Conservation (phyloP, 2,113 vertebrate species). For the Coryphaenoides rupestris region DNA sequence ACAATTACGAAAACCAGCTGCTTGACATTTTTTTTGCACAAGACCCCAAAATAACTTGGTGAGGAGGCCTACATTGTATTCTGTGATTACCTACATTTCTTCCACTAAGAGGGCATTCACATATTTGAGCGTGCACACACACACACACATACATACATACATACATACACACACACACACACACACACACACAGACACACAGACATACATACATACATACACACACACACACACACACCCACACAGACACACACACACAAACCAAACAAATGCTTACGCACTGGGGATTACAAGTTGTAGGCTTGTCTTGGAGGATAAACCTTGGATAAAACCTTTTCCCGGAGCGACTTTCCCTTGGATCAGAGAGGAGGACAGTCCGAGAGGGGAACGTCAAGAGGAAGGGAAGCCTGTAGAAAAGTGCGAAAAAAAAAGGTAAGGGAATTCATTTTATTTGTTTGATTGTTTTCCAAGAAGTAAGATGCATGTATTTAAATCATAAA, state of each 20-base stretch:
- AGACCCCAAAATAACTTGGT: no score
- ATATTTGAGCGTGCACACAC: background rate
- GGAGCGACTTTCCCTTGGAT: slow-evolving; percentile 32
- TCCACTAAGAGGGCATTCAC: slow-evolving; percentile 18
- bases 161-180: slow-evolving; percentile 41
- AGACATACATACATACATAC: slow-evolving; percentile 38
- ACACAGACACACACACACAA: slow-evolving; percentile 20
- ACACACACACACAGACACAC: slow-evolving; percentile 20
- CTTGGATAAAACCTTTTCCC: slow-evolving; percentile 62
- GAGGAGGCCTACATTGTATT: background rate
- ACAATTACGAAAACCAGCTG: no score
- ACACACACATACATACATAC: slow-evolving; percentile 33
- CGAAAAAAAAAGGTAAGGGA: slow-evolving; percentile 40
- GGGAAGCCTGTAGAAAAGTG: slow-evolving; percentile 14
- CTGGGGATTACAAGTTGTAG: slow-evolving; percentile 65
- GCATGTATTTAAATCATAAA: no score
- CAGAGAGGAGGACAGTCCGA: slow-evolving; percentile 24
- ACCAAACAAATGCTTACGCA: slow-evolving; percentile 47
- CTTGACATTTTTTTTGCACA: no score
- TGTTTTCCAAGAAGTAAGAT: no score
- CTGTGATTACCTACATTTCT: slow-evolving; percentile 15
- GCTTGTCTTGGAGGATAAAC: slow-evolving; percentile 71
- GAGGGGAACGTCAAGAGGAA: slow-evolving; percentile 36
- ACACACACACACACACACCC: slow-evolving; percentile 34
- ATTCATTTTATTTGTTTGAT: background rate